Evolutionary conservation across 2,888 invertebrate genomes (phyloP).

Genomic region (Junonia oenone): DNA sequence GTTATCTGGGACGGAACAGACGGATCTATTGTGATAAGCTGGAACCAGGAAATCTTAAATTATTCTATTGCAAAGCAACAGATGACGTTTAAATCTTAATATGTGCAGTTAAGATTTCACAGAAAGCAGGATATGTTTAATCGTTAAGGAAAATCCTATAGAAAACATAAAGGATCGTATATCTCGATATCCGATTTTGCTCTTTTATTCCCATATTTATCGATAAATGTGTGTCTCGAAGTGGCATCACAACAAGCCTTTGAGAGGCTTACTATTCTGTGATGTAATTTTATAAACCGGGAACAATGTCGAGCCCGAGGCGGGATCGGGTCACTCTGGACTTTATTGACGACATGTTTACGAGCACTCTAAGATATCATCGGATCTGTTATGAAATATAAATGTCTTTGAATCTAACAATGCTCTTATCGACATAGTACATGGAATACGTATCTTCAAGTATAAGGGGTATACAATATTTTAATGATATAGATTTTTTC

Average conservation of each 20-base stretch:
- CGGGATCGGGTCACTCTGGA: constrained; percentile 43
- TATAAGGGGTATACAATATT: background rate
- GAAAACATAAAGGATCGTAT: background rate
- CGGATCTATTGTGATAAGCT: constrained; percentile 44
- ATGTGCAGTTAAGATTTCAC: constrained; percentile 22
- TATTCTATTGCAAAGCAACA: constrained; percentile 44
- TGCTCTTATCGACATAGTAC: constrained; percentile 1
- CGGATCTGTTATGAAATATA: constrained; percentile 43
- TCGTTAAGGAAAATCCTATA: background rate
- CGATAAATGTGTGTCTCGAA: constrained; percentile 1
- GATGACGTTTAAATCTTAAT: constrained; percentile 38
- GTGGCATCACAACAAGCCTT: constrained; percentile 31
- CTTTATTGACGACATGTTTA: constrained; percentile 59
- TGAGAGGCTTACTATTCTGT: constrained; percentile 35
- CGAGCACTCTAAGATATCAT: constrained; percentile 42
- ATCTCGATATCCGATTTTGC: background rate
- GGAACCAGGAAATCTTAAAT: constrained; percentile 45
- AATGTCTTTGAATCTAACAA: constrained; percentile 27
- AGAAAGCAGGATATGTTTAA: constrained; percentile 16
- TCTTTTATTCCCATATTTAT: constrained; percentile 1
- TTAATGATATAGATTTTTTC: background rate
- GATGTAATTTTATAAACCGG: constrained; percentile 57
- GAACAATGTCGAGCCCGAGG: constrained; percentile 48
- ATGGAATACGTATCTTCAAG: background rate
- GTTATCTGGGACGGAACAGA: constrained; percentile 44